Conservation (phyloP, 1,140 invertebrate species). For the Scaptomyza graminum region DNA sequence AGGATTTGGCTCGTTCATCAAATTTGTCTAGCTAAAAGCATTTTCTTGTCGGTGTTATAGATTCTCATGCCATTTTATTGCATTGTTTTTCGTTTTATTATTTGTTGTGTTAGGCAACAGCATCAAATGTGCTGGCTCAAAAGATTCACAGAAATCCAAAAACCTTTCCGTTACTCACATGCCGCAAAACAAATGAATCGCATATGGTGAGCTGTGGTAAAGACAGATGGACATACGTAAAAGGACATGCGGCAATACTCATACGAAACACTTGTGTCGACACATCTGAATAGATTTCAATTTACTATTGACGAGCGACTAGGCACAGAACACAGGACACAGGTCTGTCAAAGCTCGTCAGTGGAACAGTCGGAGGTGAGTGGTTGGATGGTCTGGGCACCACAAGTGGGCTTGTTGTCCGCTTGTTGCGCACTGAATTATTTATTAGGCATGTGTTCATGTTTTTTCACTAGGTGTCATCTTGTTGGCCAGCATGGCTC, state of each 20-base stretch:
- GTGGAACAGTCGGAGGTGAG: conserved; percentile 5
- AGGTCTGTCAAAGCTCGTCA: conserved; percentile 32
- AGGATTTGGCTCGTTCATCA: conserved; percentile 21
- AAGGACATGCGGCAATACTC: conserved; percentile 20
- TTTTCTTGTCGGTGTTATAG: conserved; percentile 69
- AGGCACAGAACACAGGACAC: conserved; percentile 21
- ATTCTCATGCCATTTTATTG: conserved; percentile 64
- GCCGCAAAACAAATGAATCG: conserved; percentile 64
- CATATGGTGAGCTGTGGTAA: conserved; percentile 50
- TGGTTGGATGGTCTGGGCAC: conserved; percentile 9
- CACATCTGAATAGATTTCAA: conserved; percentile 77
- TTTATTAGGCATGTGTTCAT: conserved; percentile 80
- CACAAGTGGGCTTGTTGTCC: conserved; percentile 75
- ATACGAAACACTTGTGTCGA: conserved; percentile 66
- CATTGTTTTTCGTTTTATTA: conserved; percentile 43
- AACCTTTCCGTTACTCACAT: conserved; percentile 2
- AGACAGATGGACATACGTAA: conserved; percentile 51
- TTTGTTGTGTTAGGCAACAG: conserved; percentile 2
- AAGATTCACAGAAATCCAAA: conserved; percentile 4
- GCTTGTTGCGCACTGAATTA: conserved; percentile 80
- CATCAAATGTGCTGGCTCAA: not conserved
- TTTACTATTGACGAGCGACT: conserved; percentile 53
- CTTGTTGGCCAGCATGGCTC: conserved; percentile 58
- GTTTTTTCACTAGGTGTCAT: conserved; percentile 76
- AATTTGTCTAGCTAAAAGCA: conserved; percentile 64